phyloP scores from a whole-genome alignment of 1,140 invertebrate species.

The Aphelenchoides besseyi region DNA sequence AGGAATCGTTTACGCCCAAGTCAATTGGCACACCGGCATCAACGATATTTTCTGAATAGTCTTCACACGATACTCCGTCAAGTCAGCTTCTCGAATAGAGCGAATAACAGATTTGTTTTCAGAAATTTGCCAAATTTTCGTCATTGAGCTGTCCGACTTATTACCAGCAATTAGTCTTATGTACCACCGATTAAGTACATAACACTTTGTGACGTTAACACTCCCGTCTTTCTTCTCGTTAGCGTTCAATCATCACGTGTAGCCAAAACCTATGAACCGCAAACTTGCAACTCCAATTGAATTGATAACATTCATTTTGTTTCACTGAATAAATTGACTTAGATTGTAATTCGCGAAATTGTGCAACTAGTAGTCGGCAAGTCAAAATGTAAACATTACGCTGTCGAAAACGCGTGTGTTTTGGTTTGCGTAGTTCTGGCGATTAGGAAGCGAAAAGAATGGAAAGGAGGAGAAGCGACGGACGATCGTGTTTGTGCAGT shows the following conservation, averaged over 20 bases:
- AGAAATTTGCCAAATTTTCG: background rate
- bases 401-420: background rate
- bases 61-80: background rate
- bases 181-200: background rate
- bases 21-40: conserved; percentile 8
- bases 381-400: background rate
- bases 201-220: background rate
- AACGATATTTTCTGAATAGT: conserved; percentile 9
- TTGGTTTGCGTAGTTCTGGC: background rate
- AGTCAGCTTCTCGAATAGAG: background rate
- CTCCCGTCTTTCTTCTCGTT: background rate
- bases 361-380: background rate
- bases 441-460: background rate
- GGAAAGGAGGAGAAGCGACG: background rate
- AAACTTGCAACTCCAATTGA: background rate
- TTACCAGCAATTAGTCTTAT: background rate
- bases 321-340: background rate
- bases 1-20: conserved; percentile 2
- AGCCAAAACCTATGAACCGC: background rate
- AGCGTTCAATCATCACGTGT: background rate
- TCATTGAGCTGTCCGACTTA: background rate
- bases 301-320: background rate
- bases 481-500: background rate
- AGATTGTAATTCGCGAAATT: background rate
- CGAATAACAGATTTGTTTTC: background rate